Evolutionary conservation across 1,140 invertebrate genomes (phyloP).

Genomic region (Armadillidium nasatum): DNA sequence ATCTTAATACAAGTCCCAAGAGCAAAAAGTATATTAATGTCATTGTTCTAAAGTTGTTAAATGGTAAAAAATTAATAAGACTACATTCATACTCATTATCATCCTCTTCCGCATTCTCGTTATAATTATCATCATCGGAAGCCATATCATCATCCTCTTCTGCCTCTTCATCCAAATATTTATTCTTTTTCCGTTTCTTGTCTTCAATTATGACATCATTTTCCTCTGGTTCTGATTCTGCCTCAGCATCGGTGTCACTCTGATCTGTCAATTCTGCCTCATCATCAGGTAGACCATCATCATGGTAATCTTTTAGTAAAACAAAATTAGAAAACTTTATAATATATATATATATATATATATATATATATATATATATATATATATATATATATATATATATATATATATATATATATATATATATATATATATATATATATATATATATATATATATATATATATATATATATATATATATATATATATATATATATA

Average conservation of each 20-base stretch:
- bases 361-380: background rate
- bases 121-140: no score
- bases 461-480: no score
- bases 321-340: no score
- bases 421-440: background rate
- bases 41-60: no score
- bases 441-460: background rate
- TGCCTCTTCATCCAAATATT: conserved; percentile 36
- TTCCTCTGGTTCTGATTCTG: conserved; percentile 34
- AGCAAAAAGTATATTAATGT: no score
- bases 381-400: background rate
- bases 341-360: background rate
- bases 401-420: background rate
- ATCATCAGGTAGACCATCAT: conserved; percentile 30
- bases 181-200: conserved; percentile 36
- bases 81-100: no score
- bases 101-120: no score
- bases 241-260: conserved; percentile 36
- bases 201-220: conserved; percentile 32
- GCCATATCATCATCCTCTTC: conserved; percentile 23
- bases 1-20: no score
- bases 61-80: no score
- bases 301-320: conserved; percentile 24
- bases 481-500: no score
- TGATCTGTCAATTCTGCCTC: conserved; percentile 34